Percentiles rank a stretch among this genome's conserved stretches.
Conservation (phyloP, 2,797 vertebrate genomes). For the Tolypeutes matacus region DNA sequence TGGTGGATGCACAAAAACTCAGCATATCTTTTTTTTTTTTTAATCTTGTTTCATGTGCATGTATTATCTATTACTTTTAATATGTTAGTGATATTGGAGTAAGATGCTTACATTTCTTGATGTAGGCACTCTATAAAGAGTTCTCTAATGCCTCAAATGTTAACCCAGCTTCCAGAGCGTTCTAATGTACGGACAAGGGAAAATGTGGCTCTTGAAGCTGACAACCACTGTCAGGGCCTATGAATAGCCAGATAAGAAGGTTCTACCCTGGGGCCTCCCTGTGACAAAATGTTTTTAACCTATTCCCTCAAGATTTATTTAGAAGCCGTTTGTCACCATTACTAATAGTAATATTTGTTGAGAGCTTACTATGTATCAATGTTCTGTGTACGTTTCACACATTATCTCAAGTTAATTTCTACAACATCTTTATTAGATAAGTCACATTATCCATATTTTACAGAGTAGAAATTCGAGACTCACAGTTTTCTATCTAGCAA, state of each 20-base stretch:
- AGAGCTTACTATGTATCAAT: not conserved
- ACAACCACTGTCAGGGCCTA: not conserved
- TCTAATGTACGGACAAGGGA: not conserved
- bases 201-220: not conserved
- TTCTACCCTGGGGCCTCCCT: not conserved
- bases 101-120: not conserved
- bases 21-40: not conserved
- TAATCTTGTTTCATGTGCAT: not conserved
- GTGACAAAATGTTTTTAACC: not conserved
- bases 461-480: not conserved
- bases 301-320: constrained; percentile 1
- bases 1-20: not conserved
- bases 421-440: not conserved
- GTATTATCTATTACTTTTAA: not conserved
- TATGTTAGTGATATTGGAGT: not conserved
- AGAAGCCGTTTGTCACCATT: not conserved
- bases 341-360: not conserved
- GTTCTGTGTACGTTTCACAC: not conserved
- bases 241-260: not conserved
- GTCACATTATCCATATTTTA: not conserved
- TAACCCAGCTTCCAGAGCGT: not conserved
- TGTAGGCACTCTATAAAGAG: not conserved
- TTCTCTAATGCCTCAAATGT: not conserved
- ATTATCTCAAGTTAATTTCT: not conserved
- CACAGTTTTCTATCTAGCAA: not conserved